Percentiles rank a stretch among this genome's conserved stretches.
Evolutionary conservation across 2,113 vertebrate species (phyloP).

Genomic region (Seriola quinqueradiata): DNA sequence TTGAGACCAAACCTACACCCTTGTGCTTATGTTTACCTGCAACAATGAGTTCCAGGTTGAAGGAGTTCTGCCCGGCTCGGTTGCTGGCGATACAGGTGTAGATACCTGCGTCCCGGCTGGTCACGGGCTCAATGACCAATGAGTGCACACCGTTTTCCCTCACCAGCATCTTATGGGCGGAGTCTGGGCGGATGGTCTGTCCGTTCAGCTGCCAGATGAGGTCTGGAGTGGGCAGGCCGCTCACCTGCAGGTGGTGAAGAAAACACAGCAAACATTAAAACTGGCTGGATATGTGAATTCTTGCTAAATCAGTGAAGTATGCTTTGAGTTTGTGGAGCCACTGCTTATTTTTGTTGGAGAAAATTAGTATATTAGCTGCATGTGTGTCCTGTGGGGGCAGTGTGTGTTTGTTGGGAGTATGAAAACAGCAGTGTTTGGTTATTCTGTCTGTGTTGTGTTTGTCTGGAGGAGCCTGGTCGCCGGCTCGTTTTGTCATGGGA

Average conservation of each 20-base stretch:
- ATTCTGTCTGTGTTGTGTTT: slow-evolving; percentile 54
- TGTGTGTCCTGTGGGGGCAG: slow-evolving; percentile 16
- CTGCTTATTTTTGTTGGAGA: slow-evolving; percentile 25
- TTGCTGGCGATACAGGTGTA: slow-evolving; percentile 97
- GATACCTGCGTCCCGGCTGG: slow-evolving; percentile 92
- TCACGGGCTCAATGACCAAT: slow-evolving; percentile 95
- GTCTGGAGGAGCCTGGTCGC: slow-evolving; percentile 30
- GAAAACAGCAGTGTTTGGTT: slow-evolving; percentile 51
- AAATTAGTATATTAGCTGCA: slow-evolving; percentile 16
- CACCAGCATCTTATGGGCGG: slow-evolving; percentile 96
- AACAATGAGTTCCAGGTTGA: slow-evolving; percentile 96
- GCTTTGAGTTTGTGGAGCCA: not conserved
- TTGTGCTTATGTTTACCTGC: slow-evolving; percentile 86
- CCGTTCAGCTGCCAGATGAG: slow-evolving; percentile 96
- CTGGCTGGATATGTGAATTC: not conserved
- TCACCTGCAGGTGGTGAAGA: slow-evolving; percentile 85
- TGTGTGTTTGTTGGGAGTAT: slow-evolving; percentile 37
- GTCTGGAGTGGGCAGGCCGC: slow-evolving; percentile 95
- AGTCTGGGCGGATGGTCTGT: slow-evolving; percentile 92
- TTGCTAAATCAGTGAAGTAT: not conserved
- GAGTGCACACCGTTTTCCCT: slow-evolving; percentile 98
- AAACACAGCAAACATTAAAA: not conserved
- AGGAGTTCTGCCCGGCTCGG: slow-evolving; percentile 95
- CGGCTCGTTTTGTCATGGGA: slow-evolving; percentile 63
- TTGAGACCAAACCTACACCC: no score